Percentiles rank a stretch among this genome's conserved stretches.
Conservation (phyloP, 37 sponge, comb jelly and placozoan species). For the Halichondria panicea region DNA sequence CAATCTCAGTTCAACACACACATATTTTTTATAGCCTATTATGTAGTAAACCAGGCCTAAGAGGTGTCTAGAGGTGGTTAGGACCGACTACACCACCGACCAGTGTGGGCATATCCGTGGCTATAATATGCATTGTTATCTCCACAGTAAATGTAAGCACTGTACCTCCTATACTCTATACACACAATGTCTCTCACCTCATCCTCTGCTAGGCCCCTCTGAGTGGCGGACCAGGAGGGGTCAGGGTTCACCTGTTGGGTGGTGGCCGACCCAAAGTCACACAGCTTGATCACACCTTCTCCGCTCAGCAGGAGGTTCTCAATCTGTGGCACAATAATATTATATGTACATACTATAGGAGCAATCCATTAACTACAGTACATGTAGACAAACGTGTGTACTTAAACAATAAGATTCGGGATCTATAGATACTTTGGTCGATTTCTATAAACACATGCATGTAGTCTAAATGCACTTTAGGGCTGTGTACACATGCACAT, state of each 20-base stretch:
- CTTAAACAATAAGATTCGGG: neutral
- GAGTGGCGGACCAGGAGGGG: slow-evolving; percentile 71
- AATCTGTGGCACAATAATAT: slow-evolving; percentile 43
- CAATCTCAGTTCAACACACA: no score
- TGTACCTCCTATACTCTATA: neutral
- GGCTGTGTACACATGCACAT: neutral
- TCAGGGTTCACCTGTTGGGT: slow-evolving; percentile 67
- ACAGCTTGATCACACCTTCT: slow-evolving; percentile 77
- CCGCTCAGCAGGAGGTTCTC: slow-evolving; percentile 87
- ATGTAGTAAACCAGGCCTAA: no score
- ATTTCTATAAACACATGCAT: no score
- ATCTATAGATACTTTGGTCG: no score
- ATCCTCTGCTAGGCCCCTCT: slow-evolving; percentile 89
- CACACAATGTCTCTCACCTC: slow-evolving; percentile 61
- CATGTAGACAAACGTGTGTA: neutral
- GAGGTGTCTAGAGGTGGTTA: no score
- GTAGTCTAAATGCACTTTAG: no score
- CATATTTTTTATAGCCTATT: no score
- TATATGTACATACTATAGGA: neutral
- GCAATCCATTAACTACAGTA: neutral
- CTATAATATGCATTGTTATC: no score
- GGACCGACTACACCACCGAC: no score
- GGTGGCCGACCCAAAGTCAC: slow-evolving; percentile 99
- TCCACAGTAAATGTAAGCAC: no score
- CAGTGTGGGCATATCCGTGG: no score